Evolutionary conservation across 2,797 vertebrate genomes (phyloP).

Genomic region (Xenentodon cancila): DNA sequence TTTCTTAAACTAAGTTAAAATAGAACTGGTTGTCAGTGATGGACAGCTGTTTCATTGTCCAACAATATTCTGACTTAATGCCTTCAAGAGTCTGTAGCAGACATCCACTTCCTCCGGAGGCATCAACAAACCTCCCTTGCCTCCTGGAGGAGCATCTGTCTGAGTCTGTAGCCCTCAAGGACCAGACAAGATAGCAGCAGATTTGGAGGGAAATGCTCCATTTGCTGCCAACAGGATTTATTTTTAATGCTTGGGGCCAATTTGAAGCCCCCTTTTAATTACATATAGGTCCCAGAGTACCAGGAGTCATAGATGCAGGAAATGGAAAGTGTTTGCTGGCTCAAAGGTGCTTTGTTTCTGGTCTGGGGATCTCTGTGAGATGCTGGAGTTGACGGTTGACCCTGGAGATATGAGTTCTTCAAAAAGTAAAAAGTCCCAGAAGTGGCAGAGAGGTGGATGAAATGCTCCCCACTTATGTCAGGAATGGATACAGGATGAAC

Average conservation of each 20-base stretch:
- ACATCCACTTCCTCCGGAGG: slow-evolving; percentile 26
- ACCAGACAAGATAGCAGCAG: slow-evolving; percentile 37
- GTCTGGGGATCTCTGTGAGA: slow-evolving; percentile 40
- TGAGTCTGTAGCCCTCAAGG: slow-evolving; percentile 38
- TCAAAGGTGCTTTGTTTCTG: slow-evolving; percentile 21
- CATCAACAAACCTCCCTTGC: slow-evolving; percentile 16
- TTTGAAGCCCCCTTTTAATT: slow-evolving; percentile 64
- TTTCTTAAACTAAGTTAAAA: too few species aligned
- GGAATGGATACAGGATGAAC: slow-evolving; percentile 18
- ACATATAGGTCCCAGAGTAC: slow-evolving; percentile 49
- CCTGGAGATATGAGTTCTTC: slow-evolving; percentile 28
- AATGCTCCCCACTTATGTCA: slow-evolving; percentile 27
- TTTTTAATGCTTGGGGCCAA: slow-evolving; percentile 70
- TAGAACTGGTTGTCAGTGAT: too few species aligned
- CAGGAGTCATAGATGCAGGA: slow-evolving; percentile 46
- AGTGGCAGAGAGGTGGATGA: slow-evolving; percentile 21
- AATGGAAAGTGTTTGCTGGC: slow-evolving; percentile 21
- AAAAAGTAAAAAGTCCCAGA: slow-evolving; percentile 28
- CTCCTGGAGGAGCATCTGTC: slow-evolving; percentile 70
- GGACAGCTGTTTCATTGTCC: too few species aligned
- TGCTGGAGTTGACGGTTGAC: slow-evolving; percentile 54
- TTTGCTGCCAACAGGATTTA: slow-evolving; percentile 63
- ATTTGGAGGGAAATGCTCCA: slow-evolving; percentile 54
- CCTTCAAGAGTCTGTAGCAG: slow-evolving; percentile 3
- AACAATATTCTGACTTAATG: background rate